These are phyloP conservation scores for Phalacrocorax brasilianus DNA, from an alignment of 2,113 vertebrate species.

Conservation along the genomic window DNA sequence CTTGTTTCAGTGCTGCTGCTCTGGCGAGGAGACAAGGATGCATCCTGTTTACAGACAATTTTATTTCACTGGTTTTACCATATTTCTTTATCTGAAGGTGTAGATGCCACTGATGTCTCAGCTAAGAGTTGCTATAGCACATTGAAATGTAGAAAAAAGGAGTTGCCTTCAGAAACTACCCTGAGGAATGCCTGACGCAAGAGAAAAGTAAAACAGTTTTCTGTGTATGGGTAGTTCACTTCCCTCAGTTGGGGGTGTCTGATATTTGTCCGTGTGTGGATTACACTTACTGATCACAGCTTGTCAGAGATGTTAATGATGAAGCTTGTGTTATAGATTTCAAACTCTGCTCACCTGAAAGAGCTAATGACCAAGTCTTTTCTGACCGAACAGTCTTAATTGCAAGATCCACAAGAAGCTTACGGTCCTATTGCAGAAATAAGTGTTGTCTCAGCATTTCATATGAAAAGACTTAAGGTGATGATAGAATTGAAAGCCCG, in stretches of 20 bases:
- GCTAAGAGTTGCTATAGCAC: neutral
- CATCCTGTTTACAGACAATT: neutral
- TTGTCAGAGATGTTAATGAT: neutral
- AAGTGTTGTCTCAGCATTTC: neutral
- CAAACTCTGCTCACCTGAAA: neutral
- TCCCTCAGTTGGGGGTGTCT: neutral
- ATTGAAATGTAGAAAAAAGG: neutral
- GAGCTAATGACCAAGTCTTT: fast-evolving
- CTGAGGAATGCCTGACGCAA: neutral
- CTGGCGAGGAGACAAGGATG: neutral
- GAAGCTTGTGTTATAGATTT: fast-evolving
- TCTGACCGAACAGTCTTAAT: neutral
- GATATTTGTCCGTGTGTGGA: neutral
- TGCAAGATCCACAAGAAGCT: neutral
- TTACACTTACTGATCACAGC: neutral
- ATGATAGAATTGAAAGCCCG: fast-evolving
- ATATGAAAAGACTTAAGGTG: neutral
- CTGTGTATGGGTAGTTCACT: neutral
- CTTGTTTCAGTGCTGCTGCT: neutral
- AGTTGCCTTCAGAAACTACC: neutral
- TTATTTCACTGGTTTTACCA: neutral
- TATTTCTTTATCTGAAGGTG: neutral
- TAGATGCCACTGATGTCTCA: neutral
- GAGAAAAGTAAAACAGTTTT: neutral
- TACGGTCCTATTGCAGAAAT: neutral